Conservation (phyloP, 2,113 vertebrate species). For the Pipa parva region DNA sequence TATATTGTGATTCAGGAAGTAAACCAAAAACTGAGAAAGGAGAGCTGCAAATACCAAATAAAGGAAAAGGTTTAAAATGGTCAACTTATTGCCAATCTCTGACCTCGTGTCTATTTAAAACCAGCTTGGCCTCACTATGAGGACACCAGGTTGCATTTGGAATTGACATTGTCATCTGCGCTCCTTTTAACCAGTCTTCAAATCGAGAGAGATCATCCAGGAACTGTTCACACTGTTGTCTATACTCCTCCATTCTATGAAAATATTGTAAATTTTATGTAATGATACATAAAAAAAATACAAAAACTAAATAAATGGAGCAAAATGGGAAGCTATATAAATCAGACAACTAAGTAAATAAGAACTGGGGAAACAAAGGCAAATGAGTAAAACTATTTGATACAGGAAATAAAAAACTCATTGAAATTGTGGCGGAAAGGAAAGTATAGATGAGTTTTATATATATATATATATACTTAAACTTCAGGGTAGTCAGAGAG, state of each 20-base stretch:
- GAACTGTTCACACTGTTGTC: slow-evolving; percentile 61
- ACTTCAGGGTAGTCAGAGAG: too few relatives aligned
- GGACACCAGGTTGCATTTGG: slow-evolving; percentile 43
- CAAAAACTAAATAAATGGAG: neutral
- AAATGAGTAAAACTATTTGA: neutral
- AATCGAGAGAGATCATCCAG: slow-evolving; percentile 62
- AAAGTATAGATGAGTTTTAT: too few relatives aligned
- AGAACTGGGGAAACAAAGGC: neutral
- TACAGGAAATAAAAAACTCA: too few relatives aligned
- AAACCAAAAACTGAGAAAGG: neutral
- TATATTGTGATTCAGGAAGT: neutral
- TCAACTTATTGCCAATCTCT: neutral
- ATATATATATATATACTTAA: too few relatives aligned
- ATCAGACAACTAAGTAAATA: neutral
- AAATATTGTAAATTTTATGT: too few relatives aligned
- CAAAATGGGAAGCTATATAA: neutral
- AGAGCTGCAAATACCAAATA: neutral
- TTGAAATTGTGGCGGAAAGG: too few relatives aligned
- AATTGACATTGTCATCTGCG: slow-evolving; percentile 48
- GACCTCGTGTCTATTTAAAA: slow-evolving; percentile 64
- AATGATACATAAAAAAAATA: too few relatives aligned
- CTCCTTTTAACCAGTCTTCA: slow-evolving; percentile 60
- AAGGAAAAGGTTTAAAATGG: neutral
- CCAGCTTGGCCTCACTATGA: slow-evolving; percentile 53
- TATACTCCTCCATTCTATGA: slow-evolving; percentile 56